Evolutionary conservation across 2,797 vertebrate species (phyloP), one percentile per base, ranked within the genome.

Genomic region (Capromys pilorides): DNA sequence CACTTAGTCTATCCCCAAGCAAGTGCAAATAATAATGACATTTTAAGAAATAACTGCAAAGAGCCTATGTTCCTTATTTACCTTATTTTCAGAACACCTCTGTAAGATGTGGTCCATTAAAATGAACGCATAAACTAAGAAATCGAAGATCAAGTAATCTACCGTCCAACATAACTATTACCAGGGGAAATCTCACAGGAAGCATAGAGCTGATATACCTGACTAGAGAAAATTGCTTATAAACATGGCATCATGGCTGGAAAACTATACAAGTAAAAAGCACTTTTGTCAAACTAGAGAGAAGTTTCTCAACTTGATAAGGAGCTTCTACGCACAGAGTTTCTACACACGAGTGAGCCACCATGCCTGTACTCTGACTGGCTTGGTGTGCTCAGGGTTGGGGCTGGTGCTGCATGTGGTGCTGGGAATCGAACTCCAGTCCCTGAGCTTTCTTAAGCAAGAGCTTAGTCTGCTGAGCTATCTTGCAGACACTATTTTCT

Each of bases 191-290:
- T 49, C 36, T 0, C 62, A 64, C 49, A 22, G 73, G 54, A 21
- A 41, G 57, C 13, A 36, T 14, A 41, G 36, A 54, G 7, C 49
- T 9, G 11, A 11, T 39, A 41, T 6, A 6, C 24, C 51, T 87
- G n/a, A 61, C 12, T 9, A 39, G 57, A 21, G 11, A 12, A 10
- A 64, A 81, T 28, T 16, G 31, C 39, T 4, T 4, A 1, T 24
- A 18, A 49, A 80, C 4, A 5, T 51, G n/a, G 8, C 6, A 12
- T 0, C 21, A 36, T 22, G 33, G 62, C 41, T 5, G 3, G 4
- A 88, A 91, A 95, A 69, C 13, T 24, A 28, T 61, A 22, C 18
- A 36, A 80, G 78, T 33, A 62, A 94, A 87, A 84, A 75, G 41
- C 49, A 73, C 10, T 66, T 51, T n/a, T 36, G n/a, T 28, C 13